Base-by-base conservation (phyloP, 2,113 vertebrate species). In the Etheostoma spectabile region DNA sequence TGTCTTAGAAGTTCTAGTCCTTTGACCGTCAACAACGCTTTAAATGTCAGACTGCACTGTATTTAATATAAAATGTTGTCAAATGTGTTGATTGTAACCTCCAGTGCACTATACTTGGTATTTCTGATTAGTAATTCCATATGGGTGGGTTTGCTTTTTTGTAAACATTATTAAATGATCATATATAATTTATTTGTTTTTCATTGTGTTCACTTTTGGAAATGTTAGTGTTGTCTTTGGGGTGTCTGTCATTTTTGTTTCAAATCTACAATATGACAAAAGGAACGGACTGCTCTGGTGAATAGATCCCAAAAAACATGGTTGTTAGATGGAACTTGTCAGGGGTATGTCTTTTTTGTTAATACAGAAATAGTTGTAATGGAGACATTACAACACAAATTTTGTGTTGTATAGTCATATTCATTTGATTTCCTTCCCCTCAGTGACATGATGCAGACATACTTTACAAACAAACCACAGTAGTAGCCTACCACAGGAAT, bases 111-210 rank as follows among this genome's bases (percentile, higher is more conserved):
- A 10, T 42, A 62, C 27, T n/a, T 60, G 2, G 2, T 62, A 6
- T 60, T 48, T 24, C 42, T 38, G 22, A 78, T 80, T 49, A 30
- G 33, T 53, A 16, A 64, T 63, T 81, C 67, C 63, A 14, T 68
- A 60, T 51, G 45, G 13, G 6, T 52, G 12, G 16, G 10, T 61
- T 74, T 77, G 22, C 22, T 66, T 74, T 59, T 74, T 79, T 79
- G 22, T 65, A 65, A n/a, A 62, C 42, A 60, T 27, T 60, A 75
- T 64, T 63, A 75, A 75, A 86, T 61, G 0, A 48, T 53, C 3
- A 48, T 46, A 69, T 55, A 22, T n/a, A 33, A 53, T 42, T 48
- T 18, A 68, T 46, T 13, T 76, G 8, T 71, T 79, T 74, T 74
- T 66, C 30, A 65, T 48, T 57, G 8, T 72, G 4, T 0, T 45